Percentiles rank a stretch among this genome's conserved stretches.
phyloP scores from a whole-genome alignment of 1,140 invertebrate species.

The Leguminivora glycinivorella region DNA sequence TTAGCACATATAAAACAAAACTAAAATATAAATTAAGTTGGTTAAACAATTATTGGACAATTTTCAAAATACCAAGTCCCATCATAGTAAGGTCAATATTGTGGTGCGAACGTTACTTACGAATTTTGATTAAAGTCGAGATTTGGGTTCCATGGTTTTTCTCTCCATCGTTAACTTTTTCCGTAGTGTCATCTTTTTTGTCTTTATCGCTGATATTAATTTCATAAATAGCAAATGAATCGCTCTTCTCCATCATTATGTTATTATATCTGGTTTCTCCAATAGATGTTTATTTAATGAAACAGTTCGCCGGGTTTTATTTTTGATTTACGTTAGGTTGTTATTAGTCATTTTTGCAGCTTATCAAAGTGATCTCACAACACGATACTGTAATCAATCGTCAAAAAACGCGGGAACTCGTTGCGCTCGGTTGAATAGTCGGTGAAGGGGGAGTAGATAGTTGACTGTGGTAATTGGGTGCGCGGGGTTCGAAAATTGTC shows the following conservation, averaged over 20 bases:
- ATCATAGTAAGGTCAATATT: no score
- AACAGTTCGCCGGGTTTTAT: background rate
- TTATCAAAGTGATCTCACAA: constrained; percentile 10
- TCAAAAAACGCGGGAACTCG: constrained; percentile 42
- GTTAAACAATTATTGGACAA: no score
- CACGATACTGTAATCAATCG: background rate
- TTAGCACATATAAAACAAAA: no score
- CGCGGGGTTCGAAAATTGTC: constrained; percentile 20
- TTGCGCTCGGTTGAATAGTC: constrained; percentile 30
- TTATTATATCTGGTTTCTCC: background rate
- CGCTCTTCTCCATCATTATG: constrained; percentile 65
- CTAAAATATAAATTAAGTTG: no score
- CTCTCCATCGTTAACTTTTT: constrained; percentile 41
- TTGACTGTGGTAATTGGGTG: constrained; percentile 26
- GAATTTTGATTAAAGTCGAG: constrained; percentile 64
- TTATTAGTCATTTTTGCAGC: background rate
- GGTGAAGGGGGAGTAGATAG: constrained; percentile 29
- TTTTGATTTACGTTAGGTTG: background rate
- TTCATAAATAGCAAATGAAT: constrained; percentile 63
- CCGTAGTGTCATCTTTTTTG: constrained; percentile 42
- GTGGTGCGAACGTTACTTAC: constrained; percentile 49
- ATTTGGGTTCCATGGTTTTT: constrained; percentile 47
- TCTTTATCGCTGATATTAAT: constrained; percentile 65
- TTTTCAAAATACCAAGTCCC: no score
- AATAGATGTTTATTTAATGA: background rate